Evolutionary conservation across 2,113 vertebrate species (phyloP), one percentile per base, ranked within the genome.

Genomic region (Gallinago undulata): DNA sequence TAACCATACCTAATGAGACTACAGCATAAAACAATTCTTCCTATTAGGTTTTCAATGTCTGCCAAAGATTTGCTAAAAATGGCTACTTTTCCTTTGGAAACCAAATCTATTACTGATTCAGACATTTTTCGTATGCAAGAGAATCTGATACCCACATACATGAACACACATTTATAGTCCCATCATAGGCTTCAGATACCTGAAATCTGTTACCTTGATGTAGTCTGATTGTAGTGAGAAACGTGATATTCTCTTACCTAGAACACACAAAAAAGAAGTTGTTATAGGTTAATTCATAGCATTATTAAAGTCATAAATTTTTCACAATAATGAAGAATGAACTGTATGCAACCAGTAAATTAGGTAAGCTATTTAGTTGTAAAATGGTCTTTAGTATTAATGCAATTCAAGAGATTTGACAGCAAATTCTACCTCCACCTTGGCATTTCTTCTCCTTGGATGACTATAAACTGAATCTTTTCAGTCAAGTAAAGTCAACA

Each of bases 161-260:
- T 6, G 5, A 41, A 77, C 69, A 31, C 39, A 75, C 19, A 91
- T 17, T 77, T 93, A 47, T 1, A 94, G 25, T 72, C 6, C 35
- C 66, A 84, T 33, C 50, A 82, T 3, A 56, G n/a, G 10, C 11
- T 93, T 88, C 53, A 87, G 30, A 72, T 31, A 83, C 41, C 11
- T 66, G 93, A 87, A 94, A 74, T 95, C 51, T 33, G 51, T 98
- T 98, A 98, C 98, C 98, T 98, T 98, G 83, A 66, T 90, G 97
- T 5, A 90, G 92, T 95, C 96, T 96, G 93, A 91, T 91, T 96
- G 96, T 25, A 97, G 47, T 23, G 90, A 92, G 89, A 96, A 94
- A 97, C 68, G 75, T 84, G 82, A 96, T 93, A 96, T 97, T 92
- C 97, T 96, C 98, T 98, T 98, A 98, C 98, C 98, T 98, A 89